Conservation (phyloP, 1,140 invertebrate genomes). For the Radopholus similis region DNA sequence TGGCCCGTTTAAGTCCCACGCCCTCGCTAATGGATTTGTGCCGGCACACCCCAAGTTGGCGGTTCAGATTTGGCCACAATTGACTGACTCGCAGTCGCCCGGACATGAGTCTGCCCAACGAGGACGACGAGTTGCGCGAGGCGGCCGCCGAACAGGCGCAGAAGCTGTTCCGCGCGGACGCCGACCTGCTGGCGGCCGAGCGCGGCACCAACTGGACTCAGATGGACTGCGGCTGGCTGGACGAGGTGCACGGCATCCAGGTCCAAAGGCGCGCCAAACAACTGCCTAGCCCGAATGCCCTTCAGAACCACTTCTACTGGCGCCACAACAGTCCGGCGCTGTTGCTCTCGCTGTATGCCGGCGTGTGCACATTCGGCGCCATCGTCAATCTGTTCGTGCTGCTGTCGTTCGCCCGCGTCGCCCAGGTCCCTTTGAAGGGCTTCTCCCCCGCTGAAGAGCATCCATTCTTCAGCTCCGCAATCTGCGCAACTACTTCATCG, state of each 20-base stretch:
- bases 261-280: too few species aligned
- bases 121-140: background rate
- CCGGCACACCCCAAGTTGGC: too few species aligned
- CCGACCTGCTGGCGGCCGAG: too few species aligned
- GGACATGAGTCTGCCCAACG: background rate
- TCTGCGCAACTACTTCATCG: constrained; percentile 60
- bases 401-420: constrained; percentile 14
- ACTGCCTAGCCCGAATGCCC: too few species aligned
- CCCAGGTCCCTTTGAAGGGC: too few species aligned
- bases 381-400: constrained; percentile 55
- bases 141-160: background rate
- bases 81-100: too few species aligned
- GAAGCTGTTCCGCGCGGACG: too few species aligned
- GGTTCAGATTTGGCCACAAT: too few species aligned
- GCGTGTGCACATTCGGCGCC: constrained; percentile 55
- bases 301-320: constrained; percentile 58
- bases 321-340: constrained; percentile 43
- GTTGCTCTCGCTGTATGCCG: constrained; percentile 50
- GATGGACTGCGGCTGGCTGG: constrained; percentile 34
- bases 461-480: constrained; percentile 46
- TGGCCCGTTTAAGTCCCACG: too few species aligned
- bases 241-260: constrained; percentile 33
- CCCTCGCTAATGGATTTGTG: too few species aligned
- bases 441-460: too few species aligned
- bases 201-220: constrained; percentile 30